phyloP scores from a whole-genome alignment of 2,888 invertebrate genomes.

The Drosophila meridionalis region DNA sequence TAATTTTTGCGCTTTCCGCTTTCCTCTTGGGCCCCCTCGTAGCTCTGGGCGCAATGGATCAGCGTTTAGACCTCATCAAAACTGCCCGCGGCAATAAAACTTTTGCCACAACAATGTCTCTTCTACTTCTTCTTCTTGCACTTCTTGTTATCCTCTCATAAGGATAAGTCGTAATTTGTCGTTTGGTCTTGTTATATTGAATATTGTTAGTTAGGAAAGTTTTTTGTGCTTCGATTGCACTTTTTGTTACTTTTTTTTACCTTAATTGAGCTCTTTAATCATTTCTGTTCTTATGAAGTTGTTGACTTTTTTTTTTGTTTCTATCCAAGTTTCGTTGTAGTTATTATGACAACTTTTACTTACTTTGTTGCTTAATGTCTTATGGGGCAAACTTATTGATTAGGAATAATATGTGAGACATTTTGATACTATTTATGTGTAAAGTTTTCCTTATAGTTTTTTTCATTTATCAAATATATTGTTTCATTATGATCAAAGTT shows the following conservation, averaged over 20 bases:
- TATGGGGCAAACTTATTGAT: background rate
- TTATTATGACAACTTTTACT: background rate
- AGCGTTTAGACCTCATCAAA: slow-evolving; percentile 39
- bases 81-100: slow-evolving; percentile 54
- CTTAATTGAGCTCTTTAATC: slow-evolving; percentile 10
- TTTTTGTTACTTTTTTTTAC: slow-evolving; percentile 2
- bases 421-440: background rate
- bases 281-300: background rate
- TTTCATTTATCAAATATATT: background rate
- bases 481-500: background rate
- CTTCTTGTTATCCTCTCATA: background rate
- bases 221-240: background rate
- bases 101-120: slow-evolving; percentile 38
- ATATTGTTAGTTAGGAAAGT: background rate
- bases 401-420: background rate
- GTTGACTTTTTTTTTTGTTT: background rate
- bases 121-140: background rate
- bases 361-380: background rate
- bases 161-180: slow-evolving; percentile 7
- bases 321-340: background rate
- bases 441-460: background rate
- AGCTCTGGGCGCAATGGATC: slow-evolving; percentile 4
- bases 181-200: slow-evolving; percentile 2
- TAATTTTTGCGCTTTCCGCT: slow-evolving; percentile 62
- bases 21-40: slow-evolving; percentile 4